These are phyloP conservation scores for Meleagris gallopavo DNA, from an alignment of 2,113 vertebrate genomes.

Conservation along the genomic window DNA sequence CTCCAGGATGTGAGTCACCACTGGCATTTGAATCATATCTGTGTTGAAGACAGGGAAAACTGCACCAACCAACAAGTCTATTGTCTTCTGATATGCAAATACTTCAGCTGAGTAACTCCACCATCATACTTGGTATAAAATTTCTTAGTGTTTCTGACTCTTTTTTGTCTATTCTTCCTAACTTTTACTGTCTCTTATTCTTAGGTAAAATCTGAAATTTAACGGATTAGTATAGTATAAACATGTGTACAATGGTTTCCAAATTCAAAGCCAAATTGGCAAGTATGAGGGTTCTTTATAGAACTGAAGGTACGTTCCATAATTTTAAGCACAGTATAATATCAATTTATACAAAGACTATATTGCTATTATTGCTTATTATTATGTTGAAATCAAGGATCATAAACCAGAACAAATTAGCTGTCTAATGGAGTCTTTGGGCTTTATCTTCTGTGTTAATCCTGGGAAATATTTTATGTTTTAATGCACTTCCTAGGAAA, in stretches of 20 bases:
- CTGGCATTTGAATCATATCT: not conserved
- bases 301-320: not conserved
- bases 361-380: not conserved
- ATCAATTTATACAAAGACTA: not conserved
- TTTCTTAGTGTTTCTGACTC: not conserved
- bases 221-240: not conserved
- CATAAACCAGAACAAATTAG: conserved; percentile 13
- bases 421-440: not conserved
- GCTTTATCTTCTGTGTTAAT: conserved; percentile 22
- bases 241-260: not conserved
- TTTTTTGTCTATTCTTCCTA: not conserved
- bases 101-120: not conserved
- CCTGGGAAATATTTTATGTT: conserved; percentile 5
- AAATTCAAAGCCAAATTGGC: not conserved
- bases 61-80: not conserved
- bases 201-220: not conserved
- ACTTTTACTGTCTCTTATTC: not conserved
- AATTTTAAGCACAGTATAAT: not conserved
- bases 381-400: not conserved
- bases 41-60: not conserved
- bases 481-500: not conserved
- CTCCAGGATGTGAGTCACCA: not conserved
- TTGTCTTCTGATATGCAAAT: not conserved
- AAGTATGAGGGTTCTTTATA: not conserved
- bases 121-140: not conserved